These are phyloP conservation scores for Nannoperca australis DNA, from an alignment of 2,797 vertebrate species.

Conservation along the genomic window DNA sequence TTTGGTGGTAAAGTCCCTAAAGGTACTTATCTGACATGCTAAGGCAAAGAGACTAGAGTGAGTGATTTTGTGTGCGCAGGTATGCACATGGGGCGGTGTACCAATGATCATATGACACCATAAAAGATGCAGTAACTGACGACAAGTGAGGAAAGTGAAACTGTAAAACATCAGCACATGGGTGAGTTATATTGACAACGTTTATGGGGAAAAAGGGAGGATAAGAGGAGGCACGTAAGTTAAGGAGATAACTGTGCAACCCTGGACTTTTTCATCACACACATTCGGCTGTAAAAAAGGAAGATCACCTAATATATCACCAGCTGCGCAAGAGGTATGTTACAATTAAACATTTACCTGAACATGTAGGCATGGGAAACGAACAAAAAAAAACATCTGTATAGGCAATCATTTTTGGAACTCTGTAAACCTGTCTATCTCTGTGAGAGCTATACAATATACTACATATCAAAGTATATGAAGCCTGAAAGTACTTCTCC, in stretches of 20 bases:
- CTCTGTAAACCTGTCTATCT: slow-evolving; percentile 47
- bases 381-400: slow-evolving; percentile 48
- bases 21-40: slow-evolving; percentile 15
- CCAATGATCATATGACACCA: slow-evolving; percentile 14
- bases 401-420: slow-evolving; percentile 49
- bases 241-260: slow-evolving; percentile 31
- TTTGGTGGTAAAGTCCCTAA: neutral
- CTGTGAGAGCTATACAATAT: slow-evolving; percentile 35
- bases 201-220: slow-evolving; percentile 45
- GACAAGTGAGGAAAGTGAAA: slow-evolving; percentile 42
- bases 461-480: slow-evolving; percentile 52
- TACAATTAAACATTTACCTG: slow-evolving; percentile 50
- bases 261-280: slow-evolving; percentile 36
- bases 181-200: neutral
- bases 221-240: slow-evolving; percentile 1
- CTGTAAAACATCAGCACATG: slow-evolving; percentile 33
- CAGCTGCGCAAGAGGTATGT: neutral
- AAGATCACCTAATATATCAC: slow-evolving; percentile 47
- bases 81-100: neutral
- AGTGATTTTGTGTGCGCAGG: neutral
- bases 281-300: slow-evolving; percentile 23
- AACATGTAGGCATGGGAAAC: slow-evolving; percentile 20
- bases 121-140: slow-evolving; percentile 26
- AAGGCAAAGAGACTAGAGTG: neutral
- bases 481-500: slow-evolving; percentile 41